Base-by-base conservation (phyloP, 2,113 vertebrate genomes). In the Hirundichthys speculiger region DNA sequence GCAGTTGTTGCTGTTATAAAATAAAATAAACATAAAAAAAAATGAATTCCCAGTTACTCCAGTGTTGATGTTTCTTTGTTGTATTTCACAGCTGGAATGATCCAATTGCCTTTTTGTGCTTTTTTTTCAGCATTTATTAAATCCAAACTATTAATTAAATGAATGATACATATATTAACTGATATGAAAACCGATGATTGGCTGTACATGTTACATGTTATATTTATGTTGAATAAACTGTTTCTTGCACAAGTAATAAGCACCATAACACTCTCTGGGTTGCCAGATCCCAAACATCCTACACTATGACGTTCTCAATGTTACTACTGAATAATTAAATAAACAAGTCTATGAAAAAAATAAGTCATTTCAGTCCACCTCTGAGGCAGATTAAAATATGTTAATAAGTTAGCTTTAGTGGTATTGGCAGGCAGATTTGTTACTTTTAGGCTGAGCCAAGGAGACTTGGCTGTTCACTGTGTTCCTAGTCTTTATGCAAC, bases 401-500 rank as follows among this genome's bases (percentile, higher is more conserved):
- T 40, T 30, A 15, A 50, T 45, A 20, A 13, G 10, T 3, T 3
- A 22, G 13, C 2, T 73, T 57, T 20, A 40, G 14, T 47, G 8
- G 5, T 3, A 13, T 16, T 18, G 10, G 13, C 20, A 50, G 42
- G 7, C 10, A 30, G 18, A 19, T 60, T 40, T 40, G 2, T 45
- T 15, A 69, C 8, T 5, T 50, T 30, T 18, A 13, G 18, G 49
- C 8, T 4, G 16, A 68, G 30, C 25, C n/a, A 64, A 3, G 13
- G 14, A 40, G 43, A 48, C 34, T 56, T 55, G 45, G 43, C 54
- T 40, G 39, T 16, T 66, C 19, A 51, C 45, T 19, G 25, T 58
- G n/a, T 54, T 64, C 68, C 24, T 27, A 51, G 18, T 51, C 16
- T 70, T 64, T 64, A 43, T 49, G 53, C 47, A 57, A 62, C 49